Evolutionary conservation across 1,140 invertebrate species (phyloP).

Genomic region (Drosophila pachea): DNA sequence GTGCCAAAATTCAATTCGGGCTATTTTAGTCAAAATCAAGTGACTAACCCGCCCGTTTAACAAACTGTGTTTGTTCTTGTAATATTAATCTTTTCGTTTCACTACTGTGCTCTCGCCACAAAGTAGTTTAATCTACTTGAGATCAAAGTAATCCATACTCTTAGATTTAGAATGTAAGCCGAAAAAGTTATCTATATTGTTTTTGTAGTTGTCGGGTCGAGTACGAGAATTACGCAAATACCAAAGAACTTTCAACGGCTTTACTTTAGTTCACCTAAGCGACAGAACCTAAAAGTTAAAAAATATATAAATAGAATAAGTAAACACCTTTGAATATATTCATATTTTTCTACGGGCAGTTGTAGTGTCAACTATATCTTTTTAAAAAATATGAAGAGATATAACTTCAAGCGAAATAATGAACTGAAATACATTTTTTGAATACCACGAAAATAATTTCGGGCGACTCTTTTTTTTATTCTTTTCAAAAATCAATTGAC

Average conservation of each 20-base stretch:
- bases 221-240: constrained; percentile 28
- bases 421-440: constrained; percentile 58
- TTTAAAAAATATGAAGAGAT: constrained; percentile 2
- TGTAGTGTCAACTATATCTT: constrained; percentile 14
- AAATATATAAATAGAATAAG: constrained; percentile 24
- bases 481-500: background rate
- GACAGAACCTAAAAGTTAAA: constrained; percentile 39
- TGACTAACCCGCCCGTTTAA: constrained; percentile 29
- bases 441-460: constrained; percentile 19
- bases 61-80: constrained; percentile 6
- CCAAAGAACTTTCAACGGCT: constrained; percentile 44
- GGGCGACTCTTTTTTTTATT: constrained; percentile 11
- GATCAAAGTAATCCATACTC: constrained; percentile 37
- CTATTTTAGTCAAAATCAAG: constrained; percentile 36
- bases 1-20: constrained; percentile 66
- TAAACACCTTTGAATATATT: constrained; percentile 20
- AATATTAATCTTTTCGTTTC: constrained; percentile 8
- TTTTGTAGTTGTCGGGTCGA: constrained; percentile 12
- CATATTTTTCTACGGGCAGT: constrained; percentile 46
- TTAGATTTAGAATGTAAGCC: constrained; percentile 38
- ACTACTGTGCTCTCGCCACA: constrained; percentile 19
- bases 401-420: constrained; percentile 38
- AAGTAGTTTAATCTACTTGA: constrained; percentile 38
- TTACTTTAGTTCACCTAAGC: constrained; percentile 19
- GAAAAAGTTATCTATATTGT: constrained; percentile 24